These are phyloP conservation scores for Chymomyza costata DNA, from an alignment of 1,140 invertebrate species.

Conservation along the genomic window DNA sequence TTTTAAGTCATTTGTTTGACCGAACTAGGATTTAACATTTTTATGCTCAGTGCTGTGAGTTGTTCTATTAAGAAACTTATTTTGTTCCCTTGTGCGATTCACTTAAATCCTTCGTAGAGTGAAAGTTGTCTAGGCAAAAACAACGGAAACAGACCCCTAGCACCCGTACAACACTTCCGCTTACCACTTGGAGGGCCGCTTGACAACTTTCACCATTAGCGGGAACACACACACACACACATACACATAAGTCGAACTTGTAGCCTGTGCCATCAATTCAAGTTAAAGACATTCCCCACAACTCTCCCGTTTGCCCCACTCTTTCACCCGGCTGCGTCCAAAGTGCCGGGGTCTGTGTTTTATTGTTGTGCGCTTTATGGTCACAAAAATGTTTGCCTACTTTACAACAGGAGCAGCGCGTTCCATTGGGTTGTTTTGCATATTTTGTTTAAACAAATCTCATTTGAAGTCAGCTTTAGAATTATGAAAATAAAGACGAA, in stretches of 20 bases:
- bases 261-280: conserved; percentile 69
- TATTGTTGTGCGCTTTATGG: conserved; percentile 61
- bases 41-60: too few species aligned
- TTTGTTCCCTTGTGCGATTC: conserved; percentile 33
- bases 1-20: too few species aligned
- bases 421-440: conserved; percentile 63
- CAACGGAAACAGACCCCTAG: conserved; percentile 41
- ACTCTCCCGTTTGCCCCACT: not conserved
- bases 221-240: conserved; percentile 38
- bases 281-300: conserved; percentile 53
- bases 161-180: conserved; percentile 9
- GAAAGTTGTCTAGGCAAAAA: conserved; percentile 58
- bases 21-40: too few species aligned
- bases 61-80: too few species aligned
- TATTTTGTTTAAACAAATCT: conserved; percentile 56
- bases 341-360: conserved; percentile 49
- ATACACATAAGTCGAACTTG: conserved; percentile 65
- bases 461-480: conserved; percentile 38
- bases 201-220: conserved; percentile 71
- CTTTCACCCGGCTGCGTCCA: conserved; percentile 1
- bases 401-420: conserved; percentile 36
- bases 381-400: conserved; percentile 57
- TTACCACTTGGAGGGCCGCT: conserved; percentile 46
- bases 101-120: conserved; percentile 25
- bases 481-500: conserved; percentile 62